Conservation (phyloP, 2,797 vertebrate species). For the Notamacropus eugenii region DNA sequence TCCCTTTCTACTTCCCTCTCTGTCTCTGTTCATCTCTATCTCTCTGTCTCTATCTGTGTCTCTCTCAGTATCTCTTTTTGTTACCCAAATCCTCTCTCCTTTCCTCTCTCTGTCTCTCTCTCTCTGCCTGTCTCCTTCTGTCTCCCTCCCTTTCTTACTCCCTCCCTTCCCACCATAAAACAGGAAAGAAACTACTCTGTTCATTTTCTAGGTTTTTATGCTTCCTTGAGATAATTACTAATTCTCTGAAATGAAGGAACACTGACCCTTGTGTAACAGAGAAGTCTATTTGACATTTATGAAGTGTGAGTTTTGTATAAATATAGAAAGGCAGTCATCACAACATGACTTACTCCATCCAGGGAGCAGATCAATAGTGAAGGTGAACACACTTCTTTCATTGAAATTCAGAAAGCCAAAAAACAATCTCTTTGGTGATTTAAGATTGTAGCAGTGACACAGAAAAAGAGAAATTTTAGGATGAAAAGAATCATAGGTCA, state of each 20-base stretch:
- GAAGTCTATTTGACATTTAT: conserved; percentile 77
- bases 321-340: conserved; percentile 73
- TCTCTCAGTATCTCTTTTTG: not conserved
- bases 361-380: conserved; percentile 67
- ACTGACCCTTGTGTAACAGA: conserved; percentile 64
- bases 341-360: conserved; percentile 54
- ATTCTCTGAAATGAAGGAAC: conserved; percentile 61
- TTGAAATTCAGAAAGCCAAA: conserved; percentile 71
- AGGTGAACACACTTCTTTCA: conserved; percentile 66
- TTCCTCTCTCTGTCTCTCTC: not conserved
- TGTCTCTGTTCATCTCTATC: not conserved
- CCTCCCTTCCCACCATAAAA: conserved; percentile 4
- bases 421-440: conserved; percentile 71
- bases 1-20: not conserved
- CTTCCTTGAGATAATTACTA: conserved; percentile 62
- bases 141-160: not conserved
- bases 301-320: conserved; percentile 76
- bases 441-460: conserved; percentile 61
- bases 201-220: conserved; percentile 60
- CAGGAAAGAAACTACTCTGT: conserved; percentile 35
- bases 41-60: too few relatives aligned
- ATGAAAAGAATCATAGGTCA: conserved; percentile 66
- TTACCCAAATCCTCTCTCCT: not conserved
- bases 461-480: conserved; percentile 58
- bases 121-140: not conserved